These are phyloP conservation scores for Proales similis DNA, from an alignment of 1,140 invertebrate genomes.

Conservation along the genomic window DNA sequence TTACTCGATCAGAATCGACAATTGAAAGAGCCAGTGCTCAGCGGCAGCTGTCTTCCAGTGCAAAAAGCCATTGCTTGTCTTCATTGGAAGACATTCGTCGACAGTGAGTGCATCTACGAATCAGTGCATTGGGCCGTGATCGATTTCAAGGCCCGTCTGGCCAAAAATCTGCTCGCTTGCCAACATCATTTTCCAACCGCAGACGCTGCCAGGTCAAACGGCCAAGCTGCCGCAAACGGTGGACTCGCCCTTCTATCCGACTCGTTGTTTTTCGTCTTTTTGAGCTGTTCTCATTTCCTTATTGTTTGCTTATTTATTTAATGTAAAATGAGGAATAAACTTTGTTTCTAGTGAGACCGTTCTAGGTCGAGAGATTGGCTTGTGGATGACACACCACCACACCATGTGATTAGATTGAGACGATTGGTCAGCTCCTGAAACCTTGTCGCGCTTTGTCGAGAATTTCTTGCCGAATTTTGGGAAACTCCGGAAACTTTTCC, in stretches of 20 bases:
- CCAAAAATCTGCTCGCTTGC: constrained; percentile 30
- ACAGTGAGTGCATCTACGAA: constrained; percentile 8
- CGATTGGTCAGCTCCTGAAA: constrained; percentile 60
- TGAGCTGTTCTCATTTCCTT: too few species aligned
- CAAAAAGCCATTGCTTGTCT: constrained; percentile 23
- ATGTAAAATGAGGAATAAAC: too few species aligned
- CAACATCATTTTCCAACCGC: not conserved
- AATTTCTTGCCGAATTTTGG: constrained; percentile 82
- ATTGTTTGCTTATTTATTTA: too few species aligned
- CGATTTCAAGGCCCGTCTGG: not conserved
- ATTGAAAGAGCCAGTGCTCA: not conserved
- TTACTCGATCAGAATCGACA: not conserved
- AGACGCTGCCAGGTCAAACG: constrained; percentile 29
- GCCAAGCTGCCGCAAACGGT: too few species aligned
- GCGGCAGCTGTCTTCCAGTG: constrained; percentile 22
- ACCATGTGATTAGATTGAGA: not conserved
- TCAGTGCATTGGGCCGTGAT: constrained; percentile 4
- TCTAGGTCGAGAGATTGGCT: too few species aligned
- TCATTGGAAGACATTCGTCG: not conserved
- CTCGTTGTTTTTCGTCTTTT: too few species aligned
- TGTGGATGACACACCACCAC: constrained; percentile 1
- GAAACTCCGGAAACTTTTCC: constrained; percentile 73
- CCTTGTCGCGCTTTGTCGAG: constrained; percentile 82
- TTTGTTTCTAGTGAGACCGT: too few species aligned
- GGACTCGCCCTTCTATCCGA: too few species aligned